These are phyloP conservation scores for Acanthurus lineatus DNA, from an alignment of 2,797 vertebrate species.

Conservation along the genomic window DNA sequence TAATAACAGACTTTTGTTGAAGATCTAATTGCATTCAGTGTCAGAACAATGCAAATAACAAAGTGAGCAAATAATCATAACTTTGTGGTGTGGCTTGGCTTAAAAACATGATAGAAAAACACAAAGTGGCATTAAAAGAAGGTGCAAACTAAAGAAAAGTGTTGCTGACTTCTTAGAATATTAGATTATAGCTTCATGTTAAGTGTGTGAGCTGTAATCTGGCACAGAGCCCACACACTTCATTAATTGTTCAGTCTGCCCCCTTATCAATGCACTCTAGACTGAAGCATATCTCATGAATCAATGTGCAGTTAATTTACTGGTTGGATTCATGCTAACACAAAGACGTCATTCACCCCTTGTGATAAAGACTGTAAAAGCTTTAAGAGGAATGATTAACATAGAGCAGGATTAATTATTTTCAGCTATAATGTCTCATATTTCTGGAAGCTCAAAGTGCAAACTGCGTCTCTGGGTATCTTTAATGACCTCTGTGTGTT, in stretches of 20 bases:
- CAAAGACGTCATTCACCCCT: slow-evolving; percentile 9
- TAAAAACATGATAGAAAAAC: slow-evolving; percentile 7
- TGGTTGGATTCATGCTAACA: slow-evolving; percentile 12
- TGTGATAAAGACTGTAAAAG: not conserved
- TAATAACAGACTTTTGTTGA: slow-evolving; percentile 28
- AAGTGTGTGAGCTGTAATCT: slow-evolving; percentile 10
- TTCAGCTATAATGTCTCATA: not conserved
- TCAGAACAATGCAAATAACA: slow-evolving; percentile 23
- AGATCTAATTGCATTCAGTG: slow-evolving; percentile 18
- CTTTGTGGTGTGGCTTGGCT: slow-evolving; percentile 14
- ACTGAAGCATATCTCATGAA: not conserved
- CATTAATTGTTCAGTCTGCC: slow-evolving; percentile 12
- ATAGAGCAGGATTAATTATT: not conserved
- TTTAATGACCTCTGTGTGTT: not conserved
- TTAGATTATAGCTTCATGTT: slow-evolving; percentile 1
- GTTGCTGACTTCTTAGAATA: slow-evolving; percentile 1
- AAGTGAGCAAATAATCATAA: slow-evolving; percentile 6
- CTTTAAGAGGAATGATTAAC: slow-evolving; percentile 8
- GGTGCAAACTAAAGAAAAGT: not conserved
- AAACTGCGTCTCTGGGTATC: not conserved
- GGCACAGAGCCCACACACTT: not conserved
- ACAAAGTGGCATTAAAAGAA: not conserved
- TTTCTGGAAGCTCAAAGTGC: not conserved
- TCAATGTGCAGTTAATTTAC: slow-evolving; percentile 25
- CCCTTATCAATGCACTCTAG: slow-evolving; percentile 13